Base-by-base conservation (phyloP, 2,113 vertebrate species). In the Noturus placidus region DNA sequence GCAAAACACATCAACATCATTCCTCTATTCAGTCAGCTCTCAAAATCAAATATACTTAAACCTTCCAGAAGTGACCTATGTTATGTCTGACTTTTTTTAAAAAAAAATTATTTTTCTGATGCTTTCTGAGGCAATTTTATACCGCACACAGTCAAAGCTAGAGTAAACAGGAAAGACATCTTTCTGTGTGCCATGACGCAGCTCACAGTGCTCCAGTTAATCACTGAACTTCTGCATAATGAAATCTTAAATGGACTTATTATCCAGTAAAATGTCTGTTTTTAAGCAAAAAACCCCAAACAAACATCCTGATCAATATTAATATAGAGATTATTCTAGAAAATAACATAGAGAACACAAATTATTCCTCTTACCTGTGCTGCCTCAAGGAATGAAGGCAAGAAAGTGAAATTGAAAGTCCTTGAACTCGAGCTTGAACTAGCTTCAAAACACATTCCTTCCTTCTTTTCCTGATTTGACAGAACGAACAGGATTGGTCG, bases 381-480 rank as follows among this genome's bases (percentile, higher is more conserved):
- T 14, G 84, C 19, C 52, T 10, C 38, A 25, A 3, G 22, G 70
- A 72, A 54, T 38, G n/a, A 70, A 57, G 8, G 19, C 63, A 9
- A 22, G 70, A 87, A 86, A 86, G 72, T 82, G 80, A 86, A 89
- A 87, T 38, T 72, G 42, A 87, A 86, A 87, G 63, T 33, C 13
- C 17, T 33, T 20, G 65, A 54, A 27, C 54, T 14, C 9, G 27
- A 27, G 25, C 38, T 57, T 17, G 17, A 77, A 25, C 6, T 50
- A 79, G 8, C 15, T 35, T 70, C 17, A 61, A 69, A 79, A 30
- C 61, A 83, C 85, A 80, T 79, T 84, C 72, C 88, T 84, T 63
- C n/a, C 7, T 42, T 74, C 70, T 0, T 25, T 10, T 74, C 20
- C 8, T 42, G 70, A 42, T 35, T 61, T 4, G 13, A 27, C 27